These are phyloP conservation scores for Miltochrista miniata DNA, from an alignment of 2,888 invertebrate species.

Conservation along the genomic window DNA sequence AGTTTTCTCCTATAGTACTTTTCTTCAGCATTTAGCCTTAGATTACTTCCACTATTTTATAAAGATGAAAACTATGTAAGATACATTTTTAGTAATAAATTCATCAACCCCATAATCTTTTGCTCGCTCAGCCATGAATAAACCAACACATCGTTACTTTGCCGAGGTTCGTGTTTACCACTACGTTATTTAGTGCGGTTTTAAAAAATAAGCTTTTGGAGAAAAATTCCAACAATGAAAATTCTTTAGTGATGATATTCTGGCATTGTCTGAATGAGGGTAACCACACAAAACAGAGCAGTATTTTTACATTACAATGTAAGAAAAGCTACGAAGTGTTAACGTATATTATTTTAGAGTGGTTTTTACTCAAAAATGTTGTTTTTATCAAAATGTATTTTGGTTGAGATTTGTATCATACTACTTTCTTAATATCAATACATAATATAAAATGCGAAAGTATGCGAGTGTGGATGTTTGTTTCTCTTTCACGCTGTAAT, in stretches of 20 bases:
- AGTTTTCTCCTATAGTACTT: too few relatives aligned
- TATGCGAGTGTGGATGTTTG: too few relatives aligned
- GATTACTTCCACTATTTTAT: too few relatives aligned
- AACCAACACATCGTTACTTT: slow-evolving; percentile 38
- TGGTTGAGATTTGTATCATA: too few relatives aligned
- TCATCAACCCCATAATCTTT: slow-evolving; percentile 63
- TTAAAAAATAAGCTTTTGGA: slow-evolving; percentile 16
- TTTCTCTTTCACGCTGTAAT: too few relatives aligned
- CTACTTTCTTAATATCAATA: too few relatives aligned
- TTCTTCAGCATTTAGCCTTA: too few relatives aligned
- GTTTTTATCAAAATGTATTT: too few relatives aligned
- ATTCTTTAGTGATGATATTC: slow-evolving; percentile 9
- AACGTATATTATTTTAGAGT: neutral
- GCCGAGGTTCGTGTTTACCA: slow-evolving; percentile 28
- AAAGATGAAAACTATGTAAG: too few relatives aligned
- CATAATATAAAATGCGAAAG: too few relatives aligned
- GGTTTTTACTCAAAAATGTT: too few relatives aligned
- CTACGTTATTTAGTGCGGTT: slow-evolving; percentile 29
- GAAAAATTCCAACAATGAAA: slow-evolving; percentile 10
- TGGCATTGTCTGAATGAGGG: neutral
- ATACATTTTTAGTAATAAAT: slow-evolving; percentile 44
- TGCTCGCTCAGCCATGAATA: slow-evolving; percentile 52
- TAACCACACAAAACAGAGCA: neutral
- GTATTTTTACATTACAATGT: slow-evolving; percentile 9
- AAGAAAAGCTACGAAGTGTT: slow-evolving; percentile 1